A percentile compares a stretch with the other conserved stretches of the same genome.
Conservation (phyloP, 2,113 vertebrate genomes). For the Mobula hypostoma region DNA sequence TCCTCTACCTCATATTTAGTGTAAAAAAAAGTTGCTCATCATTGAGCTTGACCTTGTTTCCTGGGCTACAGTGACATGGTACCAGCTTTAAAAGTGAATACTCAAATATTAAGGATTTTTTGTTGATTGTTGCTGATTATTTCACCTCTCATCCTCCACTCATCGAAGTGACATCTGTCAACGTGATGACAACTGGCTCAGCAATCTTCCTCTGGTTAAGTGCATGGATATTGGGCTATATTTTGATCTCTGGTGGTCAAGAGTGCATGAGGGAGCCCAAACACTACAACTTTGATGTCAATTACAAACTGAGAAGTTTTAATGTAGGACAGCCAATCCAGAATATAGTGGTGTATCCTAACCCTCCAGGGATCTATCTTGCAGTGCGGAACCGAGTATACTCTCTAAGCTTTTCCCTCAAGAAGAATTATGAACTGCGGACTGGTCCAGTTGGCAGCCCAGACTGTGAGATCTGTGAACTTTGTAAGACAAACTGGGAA, state of each 20-base stretch:
- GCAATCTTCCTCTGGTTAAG: neutral
- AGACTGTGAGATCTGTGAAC: constrained; percentile 65
- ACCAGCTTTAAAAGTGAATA: neutral
- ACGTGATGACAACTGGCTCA: neutral
- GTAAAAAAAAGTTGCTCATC: neutral
- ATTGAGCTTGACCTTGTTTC: neutral
- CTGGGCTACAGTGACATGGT: neutral
- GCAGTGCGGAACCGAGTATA: constrained; percentile 76
- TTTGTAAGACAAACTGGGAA: constrained; percentile 52
- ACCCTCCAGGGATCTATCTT: constrained; percentile 52
- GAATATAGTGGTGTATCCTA: constrained; percentile 54
- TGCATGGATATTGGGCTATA: neutral
- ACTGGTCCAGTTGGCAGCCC: constrained; percentile 75
- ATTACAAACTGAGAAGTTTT: constrained; percentile 69
- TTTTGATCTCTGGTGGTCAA: accelerated
- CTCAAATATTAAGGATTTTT: neutral
- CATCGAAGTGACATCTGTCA: neutral
- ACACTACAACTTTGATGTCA: constrained; percentile 63
- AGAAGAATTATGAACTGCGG: constrained; percentile 56
- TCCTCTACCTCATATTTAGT: neutral
- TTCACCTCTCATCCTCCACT: neutral
- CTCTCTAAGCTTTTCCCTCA: constrained; percentile 60
- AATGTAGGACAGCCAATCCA: constrained; percentile 60
- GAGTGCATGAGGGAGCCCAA: constrained; percentile 59
- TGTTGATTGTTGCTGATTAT: neutral